These are phyloP conservation scores for Ectemnius lituratus DNA, from an alignment of 2,888 invertebrate genomes.

Conservation along the genomic window DNA sequence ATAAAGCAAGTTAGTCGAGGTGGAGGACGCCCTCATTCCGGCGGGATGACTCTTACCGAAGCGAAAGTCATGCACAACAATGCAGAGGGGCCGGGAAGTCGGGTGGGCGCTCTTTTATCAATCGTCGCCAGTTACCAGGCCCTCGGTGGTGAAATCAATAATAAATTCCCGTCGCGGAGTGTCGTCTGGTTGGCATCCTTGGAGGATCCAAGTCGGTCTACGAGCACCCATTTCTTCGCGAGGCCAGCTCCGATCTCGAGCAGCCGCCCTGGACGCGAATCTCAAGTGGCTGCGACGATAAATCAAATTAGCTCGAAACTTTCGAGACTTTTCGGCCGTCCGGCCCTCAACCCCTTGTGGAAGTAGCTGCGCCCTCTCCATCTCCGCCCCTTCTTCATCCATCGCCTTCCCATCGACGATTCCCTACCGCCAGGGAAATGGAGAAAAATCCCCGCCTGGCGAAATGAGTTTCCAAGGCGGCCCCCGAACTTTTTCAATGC, in stretches of 20 bases:
- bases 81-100: conserved; percentile 3
- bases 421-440: conserved; percentile 20
- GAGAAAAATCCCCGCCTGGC: neutral
- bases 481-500: conserved; percentile 49
- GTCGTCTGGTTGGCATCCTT: conserved; percentile 21
- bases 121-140: conserved; percentile 55
- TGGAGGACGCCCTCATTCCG: conserved; percentile 15
- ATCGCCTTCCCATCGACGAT: conserved; percentile 32
- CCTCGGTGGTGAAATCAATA: conserved; percentile 55
- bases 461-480: conserved; percentile 49
- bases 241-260: conserved; percentile 33
- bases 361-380: conserved; percentile 4
- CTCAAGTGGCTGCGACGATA: conserved; percentile 68
- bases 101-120: conserved; percentile 55
- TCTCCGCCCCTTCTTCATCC: conserved; percentile 8
- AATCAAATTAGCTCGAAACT: conserved; percentile 74
- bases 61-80: conserved; percentile 48
- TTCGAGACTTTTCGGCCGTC: conserved; percentile 63
- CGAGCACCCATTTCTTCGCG: conserved; percentile 8
- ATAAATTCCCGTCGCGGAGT: conserved; percentile 58
- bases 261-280: conserved; percentile 60
- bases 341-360: conserved; percentile 13
- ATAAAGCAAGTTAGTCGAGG: conserved; percentile 14
- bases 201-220: conserved; percentile 19
- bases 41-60: conserved; percentile 20